Base-by-base conservation (phyloP, 2,113 vertebrate species). In the Bos indicus region DNA sequence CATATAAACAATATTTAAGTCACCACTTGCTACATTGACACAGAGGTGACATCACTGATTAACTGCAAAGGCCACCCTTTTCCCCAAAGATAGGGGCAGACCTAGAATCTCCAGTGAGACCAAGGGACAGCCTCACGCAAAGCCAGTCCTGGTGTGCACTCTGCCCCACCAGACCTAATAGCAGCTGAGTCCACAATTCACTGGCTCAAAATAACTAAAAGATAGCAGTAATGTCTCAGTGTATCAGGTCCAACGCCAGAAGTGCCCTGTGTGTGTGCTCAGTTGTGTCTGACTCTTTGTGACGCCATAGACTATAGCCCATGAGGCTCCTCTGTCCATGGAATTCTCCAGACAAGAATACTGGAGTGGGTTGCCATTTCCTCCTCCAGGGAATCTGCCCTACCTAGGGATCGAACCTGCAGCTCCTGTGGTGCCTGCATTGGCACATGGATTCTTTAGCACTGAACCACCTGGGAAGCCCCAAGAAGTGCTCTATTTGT, bases 1-100 rank as follows among this genome's bases (percentile, higher is more conserved):
- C 90, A 77, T 40, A 82, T 89, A 95, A 96, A 81, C 21, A 94
- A 36, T 92, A 92, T 78, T 95, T 88, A 94, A 96, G 90, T 83
- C 64, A 86, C 54, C 82, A 43, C 67, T 59, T 88, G 54, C 77
- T 59, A 77, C 86, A 43, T 17, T 33, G 95, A 60, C 86, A 94
- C 8, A 71, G 57, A 74, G 88, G 94, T 96, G 67, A 33, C 28
- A 33, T 94, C 19, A 82, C 84, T 97, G 64, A 82, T 94, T 82
- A 71, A 81, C 67, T 86, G 60, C 54, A 93, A 95, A 96, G 78
- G 59, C 51, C 54, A 82, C 21, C 26, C 26, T 36, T n/a, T 78
- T 40, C n/a, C 36, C 59, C 4, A 52, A 84, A 87, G 67, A 85
- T 16, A 60, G 25, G 40, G 7, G 33, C 48, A 82, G 64, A 94